Evolutionary conservation across 2,888 invertebrate genomes (phyloP).

Genomic region (Scotopteryx bipunctaria): DNA sequence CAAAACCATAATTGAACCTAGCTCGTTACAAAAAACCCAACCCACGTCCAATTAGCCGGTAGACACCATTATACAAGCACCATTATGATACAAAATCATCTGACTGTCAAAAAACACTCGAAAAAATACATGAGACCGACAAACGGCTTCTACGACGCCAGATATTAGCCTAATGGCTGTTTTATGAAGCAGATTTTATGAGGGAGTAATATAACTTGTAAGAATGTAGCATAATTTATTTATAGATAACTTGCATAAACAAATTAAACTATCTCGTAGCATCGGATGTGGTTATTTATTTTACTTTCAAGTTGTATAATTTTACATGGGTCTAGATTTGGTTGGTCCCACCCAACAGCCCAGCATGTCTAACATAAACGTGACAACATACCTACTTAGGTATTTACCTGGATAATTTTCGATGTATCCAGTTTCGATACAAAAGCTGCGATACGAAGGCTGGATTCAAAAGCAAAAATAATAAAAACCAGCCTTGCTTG

Average conservation of each 20-base stretch:
- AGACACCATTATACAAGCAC: constrained; percentile 41
- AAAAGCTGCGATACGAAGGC: no score
- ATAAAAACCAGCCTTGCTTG: no score
- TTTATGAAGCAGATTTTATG: constrained; percentile 32
- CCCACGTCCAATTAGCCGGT: constrained; percentile 48
- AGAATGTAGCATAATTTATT: background rate
- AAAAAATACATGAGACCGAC: constrained; percentile 29
- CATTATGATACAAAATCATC: constrained; percentile 41
- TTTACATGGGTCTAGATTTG: no score
- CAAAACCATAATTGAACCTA: constrained; percentile 30
- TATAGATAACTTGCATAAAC: no score
- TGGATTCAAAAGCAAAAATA: no score
- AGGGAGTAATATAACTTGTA: constrained; percentile 23
- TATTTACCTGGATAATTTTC: no score
- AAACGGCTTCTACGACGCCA: constrained; percentile 18
- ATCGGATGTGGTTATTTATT: background rate
- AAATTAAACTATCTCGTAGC: no score
- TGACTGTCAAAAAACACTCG: constrained; percentile 37
- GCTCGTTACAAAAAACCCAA: constrained; percentile 35
- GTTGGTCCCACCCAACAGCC: no score
- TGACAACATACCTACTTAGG: no score
- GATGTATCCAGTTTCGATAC: no score
- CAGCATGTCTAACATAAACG: no score
- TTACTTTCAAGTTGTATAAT: no score
- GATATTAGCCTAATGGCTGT: constrained; percentile 23